Evolutionary conservation across 2,113 vertebrate species (phyloP).

Genomic region (Bothrops jararaca): DNA sequence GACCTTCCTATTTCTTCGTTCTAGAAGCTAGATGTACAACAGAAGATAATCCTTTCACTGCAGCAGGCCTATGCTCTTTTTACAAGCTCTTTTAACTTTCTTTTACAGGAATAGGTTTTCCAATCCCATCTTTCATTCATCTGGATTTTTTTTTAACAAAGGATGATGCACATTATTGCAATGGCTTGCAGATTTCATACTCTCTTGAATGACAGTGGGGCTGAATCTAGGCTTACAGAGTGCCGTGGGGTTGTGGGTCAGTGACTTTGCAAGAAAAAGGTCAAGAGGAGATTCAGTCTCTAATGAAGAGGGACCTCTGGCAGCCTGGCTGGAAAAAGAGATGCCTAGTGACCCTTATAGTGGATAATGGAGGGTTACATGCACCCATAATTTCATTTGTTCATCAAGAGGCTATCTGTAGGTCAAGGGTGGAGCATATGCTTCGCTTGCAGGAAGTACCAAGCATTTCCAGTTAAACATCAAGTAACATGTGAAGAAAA

Average conservation of each 20-base stretch:
- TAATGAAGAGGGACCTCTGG: neutral
- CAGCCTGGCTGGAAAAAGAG: neutral
- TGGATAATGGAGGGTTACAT: neutral
- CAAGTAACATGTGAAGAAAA: neutral
- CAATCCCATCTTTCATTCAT: neutral
- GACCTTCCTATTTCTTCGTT: neutral
- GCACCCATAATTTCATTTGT: neutral
- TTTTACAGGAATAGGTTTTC: neutral
- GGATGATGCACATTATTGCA: neutral
- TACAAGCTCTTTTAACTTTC: neutral
- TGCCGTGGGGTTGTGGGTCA: neutral
- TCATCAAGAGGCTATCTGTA: neutral
- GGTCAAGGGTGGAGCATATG: neutral
- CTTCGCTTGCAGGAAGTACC: neutral
- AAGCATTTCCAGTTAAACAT: neutral
- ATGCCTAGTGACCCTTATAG: neutral
- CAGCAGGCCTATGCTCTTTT: neutral
- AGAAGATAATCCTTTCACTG: neutral
- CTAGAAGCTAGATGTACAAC: neutral
- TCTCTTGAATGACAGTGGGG: neutral
- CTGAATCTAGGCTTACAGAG: neutral
- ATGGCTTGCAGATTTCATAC: neutral
- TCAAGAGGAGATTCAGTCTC: neutral
- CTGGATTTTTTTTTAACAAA: neutral
- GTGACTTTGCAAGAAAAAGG: neutral